Evolutionary conservation across 2,888 invertebrate species (phyloP), one percentile per base, ranked within the genome.

Genomic region (Cryptocephalus primarius): DNA sequence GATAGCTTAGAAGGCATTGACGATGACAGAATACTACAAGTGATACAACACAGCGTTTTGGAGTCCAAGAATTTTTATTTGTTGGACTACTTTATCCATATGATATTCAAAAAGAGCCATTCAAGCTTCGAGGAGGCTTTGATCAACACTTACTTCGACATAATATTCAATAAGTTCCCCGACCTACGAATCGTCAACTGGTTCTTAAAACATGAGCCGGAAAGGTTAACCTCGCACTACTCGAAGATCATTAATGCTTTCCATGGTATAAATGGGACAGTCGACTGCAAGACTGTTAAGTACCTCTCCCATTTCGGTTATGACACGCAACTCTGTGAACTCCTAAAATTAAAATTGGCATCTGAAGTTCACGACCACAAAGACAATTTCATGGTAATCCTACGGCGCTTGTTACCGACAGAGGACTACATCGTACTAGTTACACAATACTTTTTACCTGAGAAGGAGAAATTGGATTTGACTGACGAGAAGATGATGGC

Each of bases 391-490:
- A 38, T 55, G 2, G 12, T 42, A 6, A 40, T 10, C 43, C 49
- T 57, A 13, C 40, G 46, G 2, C 9, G 41, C 13, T 34, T 57
- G 40, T 51, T 56, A 34, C 33, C 44, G 8, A 53, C 57, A 8
- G 45, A 50, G 10, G 56, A 57, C 11, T 57, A 48, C 34, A 33
- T 52, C 14, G 31, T 41, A 8, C 32, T 57, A 8, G 50, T 55
- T 11, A 40, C 47, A 9, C 44, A 49, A 22, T n/a, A 34, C 2
- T 55, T 50, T 44, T 39, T 53, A 40, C 59, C 59, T 0, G 43
- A 44, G 39, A 53, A 55, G 32, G 42, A 43, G 9, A 55, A 57
- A 43, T 33, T 57, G 8, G 54, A 58, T 39, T 32, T 53, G 41
- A 14, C 45, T 9, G 51, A 54, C 42, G 36, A 43, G 9, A 46